Evolutionary conservation across 2,797 vertebrate species (phyloP), one percentile per base, ranked within the genome.

Genomic region (Myotis planiceps): DNA sequence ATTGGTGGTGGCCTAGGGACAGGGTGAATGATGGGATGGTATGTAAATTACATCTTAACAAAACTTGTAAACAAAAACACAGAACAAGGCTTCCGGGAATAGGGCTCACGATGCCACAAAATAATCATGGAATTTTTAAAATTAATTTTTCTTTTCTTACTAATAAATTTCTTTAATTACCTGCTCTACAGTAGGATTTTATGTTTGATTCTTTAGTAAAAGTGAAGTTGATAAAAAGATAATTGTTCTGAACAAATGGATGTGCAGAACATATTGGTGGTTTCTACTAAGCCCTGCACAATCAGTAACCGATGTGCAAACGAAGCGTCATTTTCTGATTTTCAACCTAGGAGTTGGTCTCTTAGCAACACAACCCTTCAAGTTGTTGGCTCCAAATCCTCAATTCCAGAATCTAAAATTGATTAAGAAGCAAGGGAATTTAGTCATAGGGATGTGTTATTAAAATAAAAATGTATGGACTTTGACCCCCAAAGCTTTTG

Each of bases 301-400:
- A 45, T 96, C 45, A 72, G 23, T 76, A 80, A 93, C 47, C 88
- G 65, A 66, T 89, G 39, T 92, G 69, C 60, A 74, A 92, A 96
- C 58, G 63, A 81, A 88, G 45, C 39, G 18, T 76, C 3, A 4
- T 74, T 74, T 63, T 88, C 32, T n/a, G 55, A 92, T 76, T 94
- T 94, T 96, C 90, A 92, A 39, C 71, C 53, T 68, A 87, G 5
- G 58, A 87, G 18, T 80, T 68, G 34, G 66, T 95, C 21, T 95
- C 87, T 88, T 94, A 95, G 89, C 55, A 90, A 95, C 72, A 29
- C 9, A 87, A 32, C 6, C 51, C 32, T 94, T 74, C 27, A 71
- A 58, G 47, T 49, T 86, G 58, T 39, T 42, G 71, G n/a, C 65
- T 55, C 51, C 39, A 76, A 82, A 86, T 65, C 82, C 19, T 90